Percentiles rank a stretch among this genome's conserved stretches.
phyloP scores from a whole-genome alignment of 1,140 invertebrate genomes.

The Danaus melanippus region DNA sequence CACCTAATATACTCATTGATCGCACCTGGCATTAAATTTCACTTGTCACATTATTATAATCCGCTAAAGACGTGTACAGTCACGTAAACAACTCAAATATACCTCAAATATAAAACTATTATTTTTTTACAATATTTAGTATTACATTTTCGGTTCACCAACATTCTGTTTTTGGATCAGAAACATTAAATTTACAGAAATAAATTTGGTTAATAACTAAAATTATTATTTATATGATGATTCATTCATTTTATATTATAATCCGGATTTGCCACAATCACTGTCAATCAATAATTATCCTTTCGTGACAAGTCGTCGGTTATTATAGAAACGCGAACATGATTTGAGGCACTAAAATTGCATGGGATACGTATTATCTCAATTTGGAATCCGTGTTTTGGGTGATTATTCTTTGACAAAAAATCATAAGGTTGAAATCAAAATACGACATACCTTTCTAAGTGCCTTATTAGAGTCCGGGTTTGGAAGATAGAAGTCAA shows the following conservation, averaged over 20 bases:
- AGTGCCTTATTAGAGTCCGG: conserved; percentile 70
- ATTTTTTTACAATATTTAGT: too few relatives aligned
- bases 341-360: not conserved
- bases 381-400: too few relatives aligned
- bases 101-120: too few relatives aligned
- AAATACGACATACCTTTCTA: conserved; percentile 75
- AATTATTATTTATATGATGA: not conserved
- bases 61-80: conserved; percentile 1
- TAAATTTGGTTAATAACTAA: conserved; percentile 1
- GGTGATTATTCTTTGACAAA: too few relatives aligned
- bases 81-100: too few relatives aligned
- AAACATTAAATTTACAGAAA: too few relatives aligned
- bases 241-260: conserved; percentile 7
- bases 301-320: not conserved
- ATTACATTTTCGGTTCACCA: not conserved
- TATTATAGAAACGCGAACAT: not conserved
- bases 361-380: too few relatives aligned
- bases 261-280: conserved; percentile 7
- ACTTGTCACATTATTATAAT: conserved; percentile 14
- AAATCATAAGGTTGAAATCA: not conserved
- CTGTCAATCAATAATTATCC: conserved; percentile 12
- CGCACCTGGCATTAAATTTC: conserved; percentile 12
- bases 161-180: not conserved
- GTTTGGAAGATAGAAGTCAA: conserved; percentile 79
- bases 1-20: not conserved